phyloP scores from a whole-genome alignment of 2,797 vertebrate species.

The Rhinoraja longicauda region DNA sequence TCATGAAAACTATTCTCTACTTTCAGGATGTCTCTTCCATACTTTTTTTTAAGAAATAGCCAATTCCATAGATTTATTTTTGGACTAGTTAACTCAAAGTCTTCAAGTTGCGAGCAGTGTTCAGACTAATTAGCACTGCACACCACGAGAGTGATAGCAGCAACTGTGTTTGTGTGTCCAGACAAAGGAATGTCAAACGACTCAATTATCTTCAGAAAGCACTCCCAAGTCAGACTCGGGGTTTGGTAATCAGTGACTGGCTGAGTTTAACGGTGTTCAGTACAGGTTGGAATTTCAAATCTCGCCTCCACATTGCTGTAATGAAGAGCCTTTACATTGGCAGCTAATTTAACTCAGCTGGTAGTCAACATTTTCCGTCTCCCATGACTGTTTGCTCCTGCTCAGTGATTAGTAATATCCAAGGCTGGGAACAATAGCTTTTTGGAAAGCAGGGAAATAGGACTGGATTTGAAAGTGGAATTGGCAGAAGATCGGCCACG shows the following conservation, averaged over 20 bases:
- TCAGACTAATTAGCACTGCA: background rate
- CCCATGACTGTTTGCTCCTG: background rate
- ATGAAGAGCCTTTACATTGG: background rate
- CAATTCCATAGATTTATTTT: background rate
- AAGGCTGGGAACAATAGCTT: too few species aligned
- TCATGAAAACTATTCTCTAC: too few species aligned
- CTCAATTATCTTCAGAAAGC: background rate
- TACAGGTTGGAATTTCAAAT: background rate
- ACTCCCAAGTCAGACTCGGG: background rate
- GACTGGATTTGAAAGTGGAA: too few species aligned
- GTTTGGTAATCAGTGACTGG: background rate
- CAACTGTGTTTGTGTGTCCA: background rate
- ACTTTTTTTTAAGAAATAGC: background rate
- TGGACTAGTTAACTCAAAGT: background rate
- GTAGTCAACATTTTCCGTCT: background rate
- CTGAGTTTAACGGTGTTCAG: background rate
- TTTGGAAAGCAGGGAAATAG: too few species aligned
- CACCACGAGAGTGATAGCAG: background rate
- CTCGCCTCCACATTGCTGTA: background rate
- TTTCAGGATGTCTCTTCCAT: background rate
- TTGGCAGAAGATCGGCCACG: too few species aligned
- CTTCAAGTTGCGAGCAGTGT: background rate
- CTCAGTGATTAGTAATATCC: too few species aligned
- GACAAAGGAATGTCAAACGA: background rate
- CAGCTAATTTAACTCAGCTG: background rate